Conservation (phyloP, 2,888 invertebrate genomes). For the Nebria salina region DNA sequence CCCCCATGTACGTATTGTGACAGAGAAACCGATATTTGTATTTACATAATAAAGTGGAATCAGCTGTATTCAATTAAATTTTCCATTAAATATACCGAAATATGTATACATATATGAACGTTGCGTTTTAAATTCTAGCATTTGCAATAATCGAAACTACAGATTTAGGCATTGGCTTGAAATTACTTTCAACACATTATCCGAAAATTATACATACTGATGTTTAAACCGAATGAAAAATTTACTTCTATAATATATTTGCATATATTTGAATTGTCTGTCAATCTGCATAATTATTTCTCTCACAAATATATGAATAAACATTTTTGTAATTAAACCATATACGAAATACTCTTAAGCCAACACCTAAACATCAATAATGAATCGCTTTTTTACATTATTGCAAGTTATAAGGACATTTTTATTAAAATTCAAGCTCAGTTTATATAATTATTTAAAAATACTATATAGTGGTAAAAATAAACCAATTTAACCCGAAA, state of each 20-base stretch:
- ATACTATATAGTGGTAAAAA: neutral
- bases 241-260: neutral
- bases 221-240: neutral
- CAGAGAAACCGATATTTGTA: conserved; percentile 19
- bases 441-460: too few relatives aligned
- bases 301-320: too few relatives aligned
- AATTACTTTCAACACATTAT: neutral
- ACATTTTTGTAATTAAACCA: too few relatives aligned
- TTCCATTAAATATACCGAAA: conserved; percentile 16
- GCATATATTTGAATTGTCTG: neutral
- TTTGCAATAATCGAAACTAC: neutral
- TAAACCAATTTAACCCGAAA: neutral
- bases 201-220: neutral
- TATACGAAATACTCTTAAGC: too few relatives aligned
- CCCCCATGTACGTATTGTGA: neutral
- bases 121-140: neutral
- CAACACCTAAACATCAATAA: too few relatives aligned
- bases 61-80: conserved; percentile 22
- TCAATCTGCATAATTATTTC: neutral
- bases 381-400: too few relatives aligned
- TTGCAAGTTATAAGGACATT: too few relatives aligned
- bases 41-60: conserved; percentile 22
- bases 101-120: neutral
- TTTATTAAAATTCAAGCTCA: too few relatives aligned
- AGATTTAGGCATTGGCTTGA: neutral